A percentile compares a stretch with the other conserved stretches of the same genome.
phyloP scores from a whole-genome alignment of 2,797 vertebrate species.

The Argentina silus region DNA sequence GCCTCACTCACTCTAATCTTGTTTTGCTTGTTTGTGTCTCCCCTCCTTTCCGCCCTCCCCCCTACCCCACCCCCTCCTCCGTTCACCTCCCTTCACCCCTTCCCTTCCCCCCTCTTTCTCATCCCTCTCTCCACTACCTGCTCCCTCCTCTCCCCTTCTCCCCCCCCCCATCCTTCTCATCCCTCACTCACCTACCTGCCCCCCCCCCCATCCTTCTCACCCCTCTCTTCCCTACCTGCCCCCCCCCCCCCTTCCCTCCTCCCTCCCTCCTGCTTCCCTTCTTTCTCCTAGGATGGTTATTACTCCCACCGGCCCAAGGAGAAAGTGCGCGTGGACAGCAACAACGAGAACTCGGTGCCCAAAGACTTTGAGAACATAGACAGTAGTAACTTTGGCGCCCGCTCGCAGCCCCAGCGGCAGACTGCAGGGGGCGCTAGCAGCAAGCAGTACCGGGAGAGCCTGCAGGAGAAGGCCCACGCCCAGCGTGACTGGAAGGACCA shows the following conservation, averaged over 20 bases:
- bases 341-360: constrained; percentile 98
- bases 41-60: constrained; percentile 3
- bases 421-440: constrained; percentile 64
- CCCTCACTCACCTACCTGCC: constrained; percentile 30
- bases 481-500: constrained; percentile 79
- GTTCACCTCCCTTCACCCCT: background rate
- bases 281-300: constrained; percentile 84
- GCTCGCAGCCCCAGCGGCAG: constrained; percentile 87
- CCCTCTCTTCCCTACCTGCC: background rate
- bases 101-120: background rate
- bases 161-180: background rate
- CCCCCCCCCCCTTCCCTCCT: background rate
- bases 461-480: constrained; percentile 82
- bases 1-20: constrained; percentile 59
- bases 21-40: constrained; percentile 58
- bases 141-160: constrained; percentile 14
- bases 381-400: constrained; percentile 95
- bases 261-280: background rate
- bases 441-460: constrained; percentile 83
- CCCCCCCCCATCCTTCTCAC: constrained; percentile 3
- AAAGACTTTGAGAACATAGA: constrained; percentile 98
- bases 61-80: background rate
- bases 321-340: constrained; percentile 95
- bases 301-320: constrained; percentile 96
- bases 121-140: background rate